Base-by-base conservation (phyloP, 2,113 vertebrate species). In the Theristicus caerulescens region DNA sequence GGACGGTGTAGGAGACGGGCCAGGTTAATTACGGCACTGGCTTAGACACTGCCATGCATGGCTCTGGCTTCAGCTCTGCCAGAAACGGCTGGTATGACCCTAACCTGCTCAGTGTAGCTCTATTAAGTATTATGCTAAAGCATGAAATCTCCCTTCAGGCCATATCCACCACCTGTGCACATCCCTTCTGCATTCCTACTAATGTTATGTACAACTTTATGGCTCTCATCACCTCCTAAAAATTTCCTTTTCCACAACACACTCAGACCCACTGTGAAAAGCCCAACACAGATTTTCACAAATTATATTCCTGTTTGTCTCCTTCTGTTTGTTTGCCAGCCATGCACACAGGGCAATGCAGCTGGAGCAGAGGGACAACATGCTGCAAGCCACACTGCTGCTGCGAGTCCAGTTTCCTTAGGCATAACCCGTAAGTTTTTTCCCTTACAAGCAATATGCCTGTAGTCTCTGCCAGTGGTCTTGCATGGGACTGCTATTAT, bases 281-380 rank as follows among this genome's bases (percentile, higher is more conserved):
- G 25, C 10, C 34, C 36, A n/a, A 3, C 34, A 16, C 7, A 34
- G 9, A 22, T 24, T 55, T 65, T 38, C 40, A 51, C 6, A 11
- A 13, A 16, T 61, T 14, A 2, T 17, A 8, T 9, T 3, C 32
- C 19, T 27, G 3, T 38, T 73, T 38, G 34, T 18, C 18, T 71
- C 57, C 52, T 29, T 5, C 62, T 61, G 11, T 4, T 59, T 24
- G 3, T 82, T 76, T 34, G 26, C 32, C 52, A 55, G 40, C n/a
- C 31, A 16, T 1, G 1, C 26, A 7, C 5, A 2, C 34, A 8
- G 55, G 55, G 57, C 49, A 31, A 2, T 3, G 32, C n/a, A 8
- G 59, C 15, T 25, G 36, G 47, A 47, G 44, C 62, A 65, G 34
- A 71, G 70, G 44, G 18, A 72, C 14, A 26, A 29, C 13, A 36